A percentile compares a stretch with the other conserved stretches of the same genome.
Evolutionary conservation across 2,797 vertebrate genomes (phyloP).

Genomic region (Vipera ursinii): DNA sequence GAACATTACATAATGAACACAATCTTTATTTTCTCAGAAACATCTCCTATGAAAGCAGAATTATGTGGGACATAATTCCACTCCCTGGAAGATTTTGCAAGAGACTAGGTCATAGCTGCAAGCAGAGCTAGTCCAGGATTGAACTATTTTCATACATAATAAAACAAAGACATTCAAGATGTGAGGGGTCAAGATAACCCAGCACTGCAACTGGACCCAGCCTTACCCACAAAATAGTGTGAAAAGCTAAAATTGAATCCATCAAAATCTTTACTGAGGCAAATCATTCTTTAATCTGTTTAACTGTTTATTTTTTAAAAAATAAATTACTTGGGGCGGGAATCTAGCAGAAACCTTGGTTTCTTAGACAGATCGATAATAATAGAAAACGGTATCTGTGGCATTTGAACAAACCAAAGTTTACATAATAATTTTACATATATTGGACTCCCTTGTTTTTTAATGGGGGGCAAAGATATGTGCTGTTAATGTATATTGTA

Average conservation of each 20-base stretch:
- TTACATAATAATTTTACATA: background rate
- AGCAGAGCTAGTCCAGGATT: background rate
- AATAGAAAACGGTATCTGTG: background rate
- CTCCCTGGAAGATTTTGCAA: background rate
- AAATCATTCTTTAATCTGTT: background rate
- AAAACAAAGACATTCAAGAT: background rate
- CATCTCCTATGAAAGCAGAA: background rate
- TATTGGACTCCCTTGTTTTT: background rate
- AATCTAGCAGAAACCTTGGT: background rate
- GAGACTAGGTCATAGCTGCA: background rate
- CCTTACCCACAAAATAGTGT: background rate
- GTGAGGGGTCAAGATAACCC: conserved; percentile 24
- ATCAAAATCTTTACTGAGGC: background rate
- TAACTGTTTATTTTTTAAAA: background rate
- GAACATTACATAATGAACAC: background rate
- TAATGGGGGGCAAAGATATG: background rate
- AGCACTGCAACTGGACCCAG: background rate
- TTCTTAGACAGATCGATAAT: background rate
- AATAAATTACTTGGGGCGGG: background rate
- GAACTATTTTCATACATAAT: conserved; percentile 2
- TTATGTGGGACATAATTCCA: background rate
- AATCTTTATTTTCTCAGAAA: background rate
- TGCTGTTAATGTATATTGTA: too few relatives aligned
- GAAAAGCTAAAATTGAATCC: conserved; percentile 1
- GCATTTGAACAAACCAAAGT: background rate